Evolutionary conservation across 2,888 invertebrate species (phyloP), one percentile per base, ranked within the genome.

Genomic region (Agapostemon virescens): DNA sequence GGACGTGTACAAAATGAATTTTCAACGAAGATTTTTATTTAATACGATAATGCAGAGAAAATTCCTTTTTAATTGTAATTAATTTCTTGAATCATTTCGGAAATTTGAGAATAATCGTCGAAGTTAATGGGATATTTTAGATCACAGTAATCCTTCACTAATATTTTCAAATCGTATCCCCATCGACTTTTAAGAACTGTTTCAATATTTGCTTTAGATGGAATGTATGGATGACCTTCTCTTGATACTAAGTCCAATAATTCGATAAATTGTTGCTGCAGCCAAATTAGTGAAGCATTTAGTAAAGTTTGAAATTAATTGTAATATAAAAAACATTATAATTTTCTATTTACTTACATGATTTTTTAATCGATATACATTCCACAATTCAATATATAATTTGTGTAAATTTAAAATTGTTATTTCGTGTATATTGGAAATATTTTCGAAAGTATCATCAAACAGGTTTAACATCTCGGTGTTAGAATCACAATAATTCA

Each of bases 131-230:
- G 13, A 64, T 79, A 71, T n/a, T 69, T 69, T 38, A 74, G 33
- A 52, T 67, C 52, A 52, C 20, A 52, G 67, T 81, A 81, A 23
- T 81, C 38, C 15, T 70, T 55, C 20, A 52, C 61, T 23, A 78
- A 70, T 61, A 20, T 68, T 49, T 23, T 4, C 6, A 80, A 61
- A n/a, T 79, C 52, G 23, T 70, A 61, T 26, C 74, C 70, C 78
- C 79, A 78, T 13, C 36, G 38, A 55, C 74, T 79, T 74, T 52
- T 67, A 36, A 79, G 42, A 2, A 81, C 49, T 55, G 74, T 52
- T 68, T 81, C 52, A 23, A 81, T 33, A 13, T 30, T 67, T 33
- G 40, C 38, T 68, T 63, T 67, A n/a, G 33, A 61, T 55, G 79
- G 70, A 63, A 79, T 71, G 9, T 64, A 61, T 1, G 38, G 20